Evolutionary conservation across 2,888 invertebrate genomes (phyloP).

Genomic region (Agonopterix subpropinquella): DNA sequence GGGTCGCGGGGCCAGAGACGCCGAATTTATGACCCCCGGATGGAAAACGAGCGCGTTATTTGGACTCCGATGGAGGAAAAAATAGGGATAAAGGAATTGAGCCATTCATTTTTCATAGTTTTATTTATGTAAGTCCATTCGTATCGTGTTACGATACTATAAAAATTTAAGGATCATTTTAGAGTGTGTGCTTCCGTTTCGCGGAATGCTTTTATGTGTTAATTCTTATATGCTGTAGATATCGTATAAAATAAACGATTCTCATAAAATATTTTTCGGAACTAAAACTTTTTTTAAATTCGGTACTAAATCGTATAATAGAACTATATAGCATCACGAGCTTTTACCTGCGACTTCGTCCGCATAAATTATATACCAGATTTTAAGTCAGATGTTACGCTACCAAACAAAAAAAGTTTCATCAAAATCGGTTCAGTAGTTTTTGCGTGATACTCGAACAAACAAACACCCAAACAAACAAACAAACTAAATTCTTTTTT

Average conservation of each 20-base stretch:
- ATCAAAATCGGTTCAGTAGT: no score
- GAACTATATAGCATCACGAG: no score
- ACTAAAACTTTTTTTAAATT: no score
- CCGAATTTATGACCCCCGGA: constrained; percentile 56
- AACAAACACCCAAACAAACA: no score
- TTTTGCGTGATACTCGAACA: no score
- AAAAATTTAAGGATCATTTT: constrained; percentile 31
- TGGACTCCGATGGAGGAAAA: constrained; percentile 53
- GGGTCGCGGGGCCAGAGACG: constrained; percentile 51
- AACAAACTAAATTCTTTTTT: no score
- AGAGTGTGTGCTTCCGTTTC: constrained; percentile 3
- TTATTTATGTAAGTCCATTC: constrained; percentile 60
- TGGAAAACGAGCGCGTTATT: constrained; percentile 60
- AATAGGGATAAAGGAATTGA: constrained; percentile 57
- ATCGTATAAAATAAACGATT: not conserved
- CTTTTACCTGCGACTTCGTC: no score
- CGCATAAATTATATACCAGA: no score
- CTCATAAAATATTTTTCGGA: not conserved
- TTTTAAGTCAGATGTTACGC: no score
- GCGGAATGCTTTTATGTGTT: constrained; percentile 2
- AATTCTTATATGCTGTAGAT: not conserved
- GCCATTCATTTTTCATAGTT: constrained; percentile 62
- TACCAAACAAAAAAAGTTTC: no score
- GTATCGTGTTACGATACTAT: constrained; percentile 42
- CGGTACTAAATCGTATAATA: no score